Evolutionary conservation across 2,888 invertebrate genomes (phyloP), one percentile per base, ranked within the genome.

Genomic region (Andrena dorsata): DNA sequence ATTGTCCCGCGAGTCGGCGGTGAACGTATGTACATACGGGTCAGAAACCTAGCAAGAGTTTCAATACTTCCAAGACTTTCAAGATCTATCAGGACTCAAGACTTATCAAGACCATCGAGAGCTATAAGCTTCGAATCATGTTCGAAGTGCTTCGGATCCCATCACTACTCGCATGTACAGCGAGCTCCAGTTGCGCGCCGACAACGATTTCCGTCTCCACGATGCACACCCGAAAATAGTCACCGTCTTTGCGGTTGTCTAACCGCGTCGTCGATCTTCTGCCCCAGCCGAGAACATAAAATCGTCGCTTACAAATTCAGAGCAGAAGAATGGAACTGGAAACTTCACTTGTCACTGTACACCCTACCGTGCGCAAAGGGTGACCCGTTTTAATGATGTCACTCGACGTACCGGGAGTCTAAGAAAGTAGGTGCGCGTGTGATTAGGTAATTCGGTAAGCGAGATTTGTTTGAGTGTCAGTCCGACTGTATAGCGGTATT

Each of bases 171-270:
- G 63, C 53, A 35, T n/a, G 5, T 13, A 23, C 53, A 13, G 28
- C 6, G 51, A 75, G 56, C 53, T 71, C 49, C 66, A 41, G 41
- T 63, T 8, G 56, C n/a, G 47, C 58, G 66, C 61, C 23, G 13
- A 47, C 35, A 13, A 61, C 49, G 53, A 68, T 63, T 56, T 66
- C 47, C 28, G 26, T 49, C 47, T 47, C 68, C 58, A 51, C 61
- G 58, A 79, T 51, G 75, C 56, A 71, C 73, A 53, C 13, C 47
- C 69, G 47, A 77, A 70, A 83, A 84, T 84, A 80, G 65, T 70
- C 60, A 4, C 7, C 16, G 53, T 41, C 69, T 68, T 51, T 53
- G 69, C 58, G 58, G 58, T 61, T 61, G 41, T 23, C 41, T 13
- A 13, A 41, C 2, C 60, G 58, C 30, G 41, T 47, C 61, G 41